These are phyloP conservation scores for Botia kubotai DNA, from an alignment of 2,797 vertebrate genomes.

Conservation along the genomic window DNA sequence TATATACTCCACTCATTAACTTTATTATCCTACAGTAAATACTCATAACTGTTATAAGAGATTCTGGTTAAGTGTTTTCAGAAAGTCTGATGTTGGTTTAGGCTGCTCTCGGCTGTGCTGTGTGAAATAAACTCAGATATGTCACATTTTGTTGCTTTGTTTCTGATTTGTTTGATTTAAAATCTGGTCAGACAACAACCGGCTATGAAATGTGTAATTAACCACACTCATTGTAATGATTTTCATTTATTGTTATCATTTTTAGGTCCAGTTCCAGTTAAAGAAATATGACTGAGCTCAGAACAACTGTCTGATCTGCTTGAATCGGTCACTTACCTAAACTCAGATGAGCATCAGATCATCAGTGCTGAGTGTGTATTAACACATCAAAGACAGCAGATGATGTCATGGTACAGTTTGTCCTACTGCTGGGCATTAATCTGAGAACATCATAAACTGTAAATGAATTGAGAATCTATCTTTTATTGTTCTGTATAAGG, in stretches of 20 bases:
- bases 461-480: too few relatives aligned
- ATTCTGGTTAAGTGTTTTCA: slow-evolving; percentile 41
- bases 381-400: too few relatives aligned
- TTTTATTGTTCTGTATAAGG: too few relatives aligned
- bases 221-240: too few relatives aligned
- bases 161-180: not conserved
- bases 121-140: slow-evolving; percentile 31
- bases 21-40: slow-evolving; percentile 32
- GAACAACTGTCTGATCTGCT: not conserved
- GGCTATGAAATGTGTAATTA: too few relatives aligned
- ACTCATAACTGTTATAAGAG: slow-evolving; percentile 13
- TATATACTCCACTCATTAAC: not conserved
- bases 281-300: not conserved
- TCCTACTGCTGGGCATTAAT: too few relatives aligned
- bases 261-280: not conserved
- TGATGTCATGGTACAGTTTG: too few relatives aligned
- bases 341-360: slow-evolving; percentile 24
- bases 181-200: too few relatives aligned
- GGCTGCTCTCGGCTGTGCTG: slow-evolving; percentile 14
- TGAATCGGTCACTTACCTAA: slow-evolving; percentile 5
- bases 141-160: not conserved
- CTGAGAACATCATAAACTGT: too few relatives aligned
- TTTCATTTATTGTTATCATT: too few relatives aligned
- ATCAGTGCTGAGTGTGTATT: too few relatives aligned
- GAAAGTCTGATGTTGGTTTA: slow-evolving; percentile 18